These are phyloP conservation scores for Amblyteles armatorius DNA, from an alignment of 2,888 invertebrate genomes.

Conservation along the genomic window DNA sequence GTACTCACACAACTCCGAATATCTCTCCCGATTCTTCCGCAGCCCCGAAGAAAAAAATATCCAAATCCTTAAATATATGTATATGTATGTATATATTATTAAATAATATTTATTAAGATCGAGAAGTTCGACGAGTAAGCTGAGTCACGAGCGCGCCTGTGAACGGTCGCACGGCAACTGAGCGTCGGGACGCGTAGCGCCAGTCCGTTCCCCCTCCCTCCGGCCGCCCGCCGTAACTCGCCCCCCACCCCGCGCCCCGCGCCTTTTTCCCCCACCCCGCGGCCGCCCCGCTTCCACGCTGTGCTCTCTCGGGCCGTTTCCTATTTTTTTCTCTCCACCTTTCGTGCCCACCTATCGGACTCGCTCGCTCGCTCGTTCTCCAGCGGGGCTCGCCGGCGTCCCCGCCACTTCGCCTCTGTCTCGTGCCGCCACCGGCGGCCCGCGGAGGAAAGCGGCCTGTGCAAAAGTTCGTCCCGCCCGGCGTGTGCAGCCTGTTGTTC, in stretches of 20 bases:
- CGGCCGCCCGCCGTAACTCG: slow-evolving; percentile 52
- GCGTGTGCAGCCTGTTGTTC: slow-evolving; percentile 44
- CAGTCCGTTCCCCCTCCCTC: slow-evolving; percentile 77
- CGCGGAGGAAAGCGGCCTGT: slow-evolving; percentile 38
- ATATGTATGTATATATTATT: too few relatives aligned
- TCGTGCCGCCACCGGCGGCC: slow-evolving; percentile 53
- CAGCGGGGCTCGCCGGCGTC: slow-evolving; percentile 21
- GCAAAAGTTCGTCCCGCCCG: slow-evolving; percentile 3
- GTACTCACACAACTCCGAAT: background rate
- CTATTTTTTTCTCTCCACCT: slow-evolving; percentile 42
- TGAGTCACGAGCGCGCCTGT: slow-evolving; percentile 76
- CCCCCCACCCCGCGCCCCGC: slow-evolving; percentile 43
- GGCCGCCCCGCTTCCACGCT: slow-evolving; percentile 54
- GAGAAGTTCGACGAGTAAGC: slow-evolving; percentile 52
- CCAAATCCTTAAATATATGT: background rate
- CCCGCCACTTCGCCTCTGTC: slow-evolving; percentile 41
- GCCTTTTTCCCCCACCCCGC: slow-evolving; percentile 36
- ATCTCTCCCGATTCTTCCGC: too few relatives aligned
- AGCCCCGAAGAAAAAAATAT: too few relatives aligned
- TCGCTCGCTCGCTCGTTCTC: slow-evolving; percentile 1
- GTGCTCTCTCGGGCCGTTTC: slow-evolving; percentile 62
- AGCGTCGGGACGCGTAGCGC: slow-evolving; percentile 81
- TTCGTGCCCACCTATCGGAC: slow-evolving; percentile 7
- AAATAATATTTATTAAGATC: slow-evolving; percentile 10
- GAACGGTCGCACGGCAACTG: slow-evolving; percentile 84